Evolutionary conservation across 2,888 invertebrate species (phyloP).

Genomic region (Pteria penguin): DNA sequence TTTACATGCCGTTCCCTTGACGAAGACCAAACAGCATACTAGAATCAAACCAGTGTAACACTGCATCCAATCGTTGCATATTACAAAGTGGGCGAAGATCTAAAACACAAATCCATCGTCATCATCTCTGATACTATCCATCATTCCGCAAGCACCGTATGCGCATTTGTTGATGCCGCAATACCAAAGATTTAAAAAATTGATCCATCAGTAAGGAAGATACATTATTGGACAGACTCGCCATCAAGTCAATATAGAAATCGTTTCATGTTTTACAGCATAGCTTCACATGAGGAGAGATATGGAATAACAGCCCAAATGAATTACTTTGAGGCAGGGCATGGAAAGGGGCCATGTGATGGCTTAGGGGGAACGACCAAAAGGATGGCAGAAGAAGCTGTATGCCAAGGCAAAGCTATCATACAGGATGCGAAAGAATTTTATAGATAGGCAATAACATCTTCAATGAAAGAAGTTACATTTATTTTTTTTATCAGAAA

Average conservation of each 20-base stretch:
- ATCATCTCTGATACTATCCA: conserved; percentile 47
- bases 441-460: conserved; percentile 13
- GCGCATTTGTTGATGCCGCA: conserved; percentile 43
- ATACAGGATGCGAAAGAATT: conserved; percentile 34
- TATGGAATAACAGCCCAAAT: conserved; percentile 21
- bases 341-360: conserved; percentile 42
- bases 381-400: conserved; percentile 26
- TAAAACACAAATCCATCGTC: conserved; percentile 45
- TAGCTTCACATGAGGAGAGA: conserved; percentile 11
- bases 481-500: conserved; percentile 13
- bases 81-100: conserved; percentile 5
- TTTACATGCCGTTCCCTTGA: conserved; percentile 43
- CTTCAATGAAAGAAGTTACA: conserved; percentile 16
- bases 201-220: not conserved
- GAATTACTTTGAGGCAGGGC: conserved; percentile 40
- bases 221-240: conserved; percentile 38
- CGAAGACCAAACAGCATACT: conserved; percentile 50
- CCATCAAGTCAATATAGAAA: conserved; percentile 45
- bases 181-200: conserved; percentile 34
- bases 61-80: conserved; percentile 47
- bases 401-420: conserved; percentile 2
- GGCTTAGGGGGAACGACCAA: conserved; percentile 33
- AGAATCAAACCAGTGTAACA: conserved; percentile 42
- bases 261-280: conserved; percentile 24
- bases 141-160: conserved; percentile 45